Percentiles rank a stretch among this genome's conserved stretches.
phyloP scores from a whole-genome alignment of 2,113 vertebrate genomes.

The Campylomormyrus numenius region DNA sequence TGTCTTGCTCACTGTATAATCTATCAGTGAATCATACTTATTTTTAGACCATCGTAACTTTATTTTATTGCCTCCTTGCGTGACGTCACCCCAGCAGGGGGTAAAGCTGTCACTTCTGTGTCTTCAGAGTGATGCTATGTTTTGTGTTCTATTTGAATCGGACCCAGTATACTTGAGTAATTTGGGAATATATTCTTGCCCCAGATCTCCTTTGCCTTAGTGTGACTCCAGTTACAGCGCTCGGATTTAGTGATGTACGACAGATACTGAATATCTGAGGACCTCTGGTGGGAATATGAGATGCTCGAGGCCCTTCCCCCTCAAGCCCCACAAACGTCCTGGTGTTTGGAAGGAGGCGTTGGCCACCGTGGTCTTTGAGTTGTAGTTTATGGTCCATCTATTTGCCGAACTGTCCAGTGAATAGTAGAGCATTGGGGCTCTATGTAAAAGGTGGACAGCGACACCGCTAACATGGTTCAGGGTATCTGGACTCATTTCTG shows the following conservation, averaged over 20 bases:
- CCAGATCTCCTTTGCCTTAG: background rate
- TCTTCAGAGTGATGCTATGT: background rate
- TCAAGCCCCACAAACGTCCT: background rate
- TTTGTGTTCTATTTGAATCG: background rate
- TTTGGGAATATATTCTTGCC: background rate
- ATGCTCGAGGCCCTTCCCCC: background rate
- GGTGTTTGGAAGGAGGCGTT: background rate
- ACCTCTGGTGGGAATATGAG: background rate
- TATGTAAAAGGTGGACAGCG: background rate
- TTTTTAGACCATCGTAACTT: background rate
- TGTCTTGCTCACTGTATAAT: background rate
- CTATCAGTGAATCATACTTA: background rate
- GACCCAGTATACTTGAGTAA: background rate
- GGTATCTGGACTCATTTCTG: background rate
- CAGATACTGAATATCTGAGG: background rate
- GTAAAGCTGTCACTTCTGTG: background rate
- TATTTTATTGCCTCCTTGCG: background rate
- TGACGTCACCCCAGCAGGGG: background rate
- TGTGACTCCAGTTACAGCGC: background rate
- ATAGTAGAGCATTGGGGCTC: no score
- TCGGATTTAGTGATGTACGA: background rate
- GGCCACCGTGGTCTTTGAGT: background rate
- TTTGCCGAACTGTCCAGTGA: background rate
- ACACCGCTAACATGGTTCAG: background rate
- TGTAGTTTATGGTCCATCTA: background rate